Conservation (phyloP, 2,888 invertebrate species). For the Hyppa rectilinea region DNA sequence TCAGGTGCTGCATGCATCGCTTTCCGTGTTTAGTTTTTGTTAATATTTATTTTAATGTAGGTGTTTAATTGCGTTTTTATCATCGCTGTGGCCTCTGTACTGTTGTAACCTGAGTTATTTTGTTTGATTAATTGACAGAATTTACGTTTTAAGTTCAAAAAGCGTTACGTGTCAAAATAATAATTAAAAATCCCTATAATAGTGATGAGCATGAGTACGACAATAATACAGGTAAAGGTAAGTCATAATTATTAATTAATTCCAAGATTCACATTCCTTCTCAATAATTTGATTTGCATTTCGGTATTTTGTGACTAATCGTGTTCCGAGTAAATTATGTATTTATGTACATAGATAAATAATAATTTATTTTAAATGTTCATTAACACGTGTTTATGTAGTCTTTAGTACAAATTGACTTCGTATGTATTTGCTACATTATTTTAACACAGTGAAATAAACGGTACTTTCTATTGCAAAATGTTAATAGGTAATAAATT, state of each 20-base stretch:
- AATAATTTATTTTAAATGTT: slow-evolving; percentile 47
- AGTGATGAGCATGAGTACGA: neutral
- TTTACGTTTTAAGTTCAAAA: neutral
- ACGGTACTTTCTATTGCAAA: neutral
- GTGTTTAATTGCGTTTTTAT: slow-evolving; percentile 35
- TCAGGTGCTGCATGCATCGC: slow-evolving; percentile 73
- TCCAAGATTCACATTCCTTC: slow-evolving; percentile 47
- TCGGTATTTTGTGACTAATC: slow-evolving; percentile 51
- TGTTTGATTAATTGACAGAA: slow-evolving; percentile 9
- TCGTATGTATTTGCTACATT: slow-evolving; percentile 42
- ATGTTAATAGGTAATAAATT: neutral
- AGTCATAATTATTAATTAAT: slow-evolving; percentile 32
- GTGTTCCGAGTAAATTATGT: slow-evolving; percentile 52
- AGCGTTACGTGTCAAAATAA: neutral
- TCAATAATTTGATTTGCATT: slow-evolving; percentile 51
- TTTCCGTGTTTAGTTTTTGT: slow-evolving; percentile 62
- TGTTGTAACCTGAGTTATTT: neutral
- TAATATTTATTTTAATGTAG: slow-evolving; percentile 49
- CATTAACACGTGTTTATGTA: slow-evolving; percentile 52
- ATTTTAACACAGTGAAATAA: slow-evolving; percentile 15
- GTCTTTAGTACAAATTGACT: slow-evolving; percentile 46
- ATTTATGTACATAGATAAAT: slow-evolving; percentile 51
- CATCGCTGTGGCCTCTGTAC: slow-evolving; percentile 11
- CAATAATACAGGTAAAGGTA: slow-evolving; percentile 23
- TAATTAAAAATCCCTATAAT: neutral